Base-by-base conservation (phyloP, 2,113 vertebrate genomes). In the Nerophis lumbriciformis region DNA sequence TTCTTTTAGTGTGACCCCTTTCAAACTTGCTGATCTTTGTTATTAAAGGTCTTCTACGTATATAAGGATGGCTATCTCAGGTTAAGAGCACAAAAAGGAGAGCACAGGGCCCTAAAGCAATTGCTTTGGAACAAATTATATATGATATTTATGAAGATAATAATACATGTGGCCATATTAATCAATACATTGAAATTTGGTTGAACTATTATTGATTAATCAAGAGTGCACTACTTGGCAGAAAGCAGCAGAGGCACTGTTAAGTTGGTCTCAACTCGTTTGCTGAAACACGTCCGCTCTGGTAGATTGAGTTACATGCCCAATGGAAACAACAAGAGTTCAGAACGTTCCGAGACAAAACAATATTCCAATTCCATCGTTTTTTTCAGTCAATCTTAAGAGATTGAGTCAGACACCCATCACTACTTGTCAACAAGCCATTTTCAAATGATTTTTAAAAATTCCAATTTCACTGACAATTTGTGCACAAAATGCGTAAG, bases 91-190 rank as follows among this genome's bases (percentile, higher is more conserved):
- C 73, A 72, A 71, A 73, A 65, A 86, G 79, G 77, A 82, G 53
- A 81, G 78, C 75, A 86, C 79, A 83, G 81, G 85, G 73, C 75
- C 73, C 61, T 68, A 68, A 66, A 81, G 73, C 72, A 77, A 53
- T 65, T 72, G 73, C 77, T 83, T 80, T 72, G 80, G 66, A 76
- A 69, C 19, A 61, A 64, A 65, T 64, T 70, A 63, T 72, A 55
- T 69, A 64, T 59, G 42, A 61, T 58, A 71, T 72, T 75, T 67
- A 64, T 77, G 66, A 85, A 74, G 72, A 68, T 79, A 72, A 87
- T 63, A 68, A 81, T 85, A 75, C 85, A 89, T 73, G 64, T 87
- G 87, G 89, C 86, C 92, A 89, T 91, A 85, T 3, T 45, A 45
- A 45, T 45, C 10, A 45, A 12, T 45, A 9, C 8, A 10, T 42